Base-by-base conservation (phyloP, 2,797 vertebrate genomes). In the Dermochelys coriacea region DNA sequence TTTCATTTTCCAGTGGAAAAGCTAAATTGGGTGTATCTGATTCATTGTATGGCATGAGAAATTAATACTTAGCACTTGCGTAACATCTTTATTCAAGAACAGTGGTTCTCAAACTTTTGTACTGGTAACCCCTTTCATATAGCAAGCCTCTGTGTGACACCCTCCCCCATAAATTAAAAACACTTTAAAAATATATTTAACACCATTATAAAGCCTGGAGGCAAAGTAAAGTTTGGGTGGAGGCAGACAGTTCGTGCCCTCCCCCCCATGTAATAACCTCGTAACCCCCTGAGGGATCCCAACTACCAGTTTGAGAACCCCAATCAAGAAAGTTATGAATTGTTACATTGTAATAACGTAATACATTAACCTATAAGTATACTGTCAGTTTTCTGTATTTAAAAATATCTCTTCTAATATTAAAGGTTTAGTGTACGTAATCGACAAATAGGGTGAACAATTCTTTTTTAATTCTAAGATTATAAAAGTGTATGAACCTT, bases 361-460 rank as follows among this genome's bases (percentile, higher is more conserved):
- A 71, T 71, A 41, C 8, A 49, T 49, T 49, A 47, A 75, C 41
- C 41, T 45, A 15, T 29, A 75, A 74, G 23, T 18, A 2, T 16
- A 34, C 34, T 61, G 15, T 61, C 59, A 18, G 64, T 21, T 37
- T 37, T 37, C 19, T 71, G 19, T 41, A 12, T 71, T 68, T 41
- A 37, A 71, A 71, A 41, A 37, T 64, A n/a, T 5, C 29, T 61
- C 12, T 15, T 61, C 59, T 61, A 61, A 61, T 34, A 34, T 31
- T 61, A 31, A 5, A 71, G 79, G 31, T 55, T 9, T 0, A 0
- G 16, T 54, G 47, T n/a, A 11, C 41, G 37, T 71, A 71, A 49
- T 21, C 2, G 7, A 27, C 19, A 1, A 31, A 0, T 75, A n/a
- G 45, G 54, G 50, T 51, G 45, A 51, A 15, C 59, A 85, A 3